These are phyloP conservation scores for Hoplodrina ambigua DNA, from an alignment of 2,888 invertebrate species.

Conservation along the genomic window DNA sequence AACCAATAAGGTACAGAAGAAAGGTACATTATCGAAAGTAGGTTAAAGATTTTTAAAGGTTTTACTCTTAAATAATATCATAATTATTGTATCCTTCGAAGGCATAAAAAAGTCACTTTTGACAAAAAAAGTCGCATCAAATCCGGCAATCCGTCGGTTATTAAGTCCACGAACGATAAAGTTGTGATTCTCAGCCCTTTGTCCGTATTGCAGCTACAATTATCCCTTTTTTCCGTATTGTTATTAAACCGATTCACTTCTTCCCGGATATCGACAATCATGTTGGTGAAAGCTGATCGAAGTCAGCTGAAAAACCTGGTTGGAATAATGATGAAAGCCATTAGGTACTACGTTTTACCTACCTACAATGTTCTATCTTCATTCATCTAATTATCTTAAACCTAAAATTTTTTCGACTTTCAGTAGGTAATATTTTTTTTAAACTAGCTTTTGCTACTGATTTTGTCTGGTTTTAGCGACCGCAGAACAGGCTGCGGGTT, in stretches of 20 bases:
- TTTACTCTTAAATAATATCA: constrained; percentile 20
- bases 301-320: constrained; percentile 72
- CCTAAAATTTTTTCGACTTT: neutral
- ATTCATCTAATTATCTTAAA: neutral
- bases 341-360: constrained; percentile 3
- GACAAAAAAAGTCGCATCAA: constrained; percentile 42
- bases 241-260: constrained; percentile 81
- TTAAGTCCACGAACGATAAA: constrained; percentile 55
- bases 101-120: constrained; percentile 17
- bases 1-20: neutral
- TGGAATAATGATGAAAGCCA: constrained; percentile 41
- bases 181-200: constrained; percentile 55
- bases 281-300: constrained; percentile 78
- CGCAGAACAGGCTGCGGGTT: too few relatives aligned
- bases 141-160: constrained; percentile 57
- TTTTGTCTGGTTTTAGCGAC: neutral
- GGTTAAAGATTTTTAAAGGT: too few relatives aligned
- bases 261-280: constrained; percentile 90
- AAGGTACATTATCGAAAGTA: constrained; percentile 10
- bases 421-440: neutral
- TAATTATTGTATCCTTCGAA: constrained; percentile 18
- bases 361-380: neutral
- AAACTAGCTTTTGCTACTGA: neutral
- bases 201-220: constrained; percentile 79
- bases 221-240: constrained; percentile 83